Base-by-base conservation (phyloP, 2,113 vertebrate genomes). In the Gallinago media region DNA sequence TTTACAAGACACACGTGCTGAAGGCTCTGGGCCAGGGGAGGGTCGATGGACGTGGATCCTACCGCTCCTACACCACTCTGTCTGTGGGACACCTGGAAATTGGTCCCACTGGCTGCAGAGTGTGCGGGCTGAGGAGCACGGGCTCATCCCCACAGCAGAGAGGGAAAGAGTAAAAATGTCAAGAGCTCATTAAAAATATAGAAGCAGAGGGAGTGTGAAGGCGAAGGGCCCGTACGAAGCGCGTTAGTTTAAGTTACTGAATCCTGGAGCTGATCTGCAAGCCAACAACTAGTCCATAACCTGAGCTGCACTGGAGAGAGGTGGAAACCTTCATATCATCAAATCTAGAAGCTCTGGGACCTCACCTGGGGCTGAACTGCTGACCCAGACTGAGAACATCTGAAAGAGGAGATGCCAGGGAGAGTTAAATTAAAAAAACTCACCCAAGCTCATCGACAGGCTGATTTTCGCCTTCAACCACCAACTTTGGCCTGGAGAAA, bases 141-240 rank as follows among this genome's bases (percentile, higher is more conserved):
- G 63, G 4, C 68, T 74, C 88, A 71, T 77, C 32, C 59, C 72
- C 2, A 2, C 47, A 38, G 90, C 73, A 77, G 16, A 77, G 42
- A 84, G 32, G 76, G 61, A 58, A 79, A 31, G 52, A 86, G 52
- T 86, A 89, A 92, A 96, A 95, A 87, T 81, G 81, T 79, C 52
- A 92, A 89, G 66, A 91, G 87, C 77, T 92, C 84, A 82, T 94
- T 94, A 89, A 95, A 89, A 87, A 91, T 89, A 91, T 44, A 76
- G 87, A 97, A 92, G 87, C 62, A 78, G 74, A 89, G 77, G 89
- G 66, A 94, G 81, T 82, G 70, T 82, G 77, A 91, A 71, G 20
- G 66, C 0, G 1, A 87, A 82, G 58, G 75, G 76, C 26, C 50
- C 46, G 47, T 23, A 93, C 65, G 50, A 92, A 79, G 67, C 1